Base-by-base conservation (phyloP, 2,888 invertebrate genomes). In the Drosophila suboccidentalis region DNA sequence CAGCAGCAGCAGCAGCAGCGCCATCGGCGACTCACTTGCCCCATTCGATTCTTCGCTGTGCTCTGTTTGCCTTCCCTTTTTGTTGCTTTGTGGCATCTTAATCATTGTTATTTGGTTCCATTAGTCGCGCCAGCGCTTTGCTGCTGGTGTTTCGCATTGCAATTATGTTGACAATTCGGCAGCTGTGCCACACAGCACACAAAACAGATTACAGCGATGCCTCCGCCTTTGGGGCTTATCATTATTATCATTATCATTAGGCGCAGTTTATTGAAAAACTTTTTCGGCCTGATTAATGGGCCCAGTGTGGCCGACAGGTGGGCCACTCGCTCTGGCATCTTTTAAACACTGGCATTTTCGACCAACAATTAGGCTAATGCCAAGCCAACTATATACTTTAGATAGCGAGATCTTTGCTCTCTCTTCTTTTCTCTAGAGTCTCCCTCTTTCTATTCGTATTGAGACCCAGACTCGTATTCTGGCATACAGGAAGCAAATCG, bases 31-130 rank as follows among this genome's bases (percentile, higher is more conserved):
- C 57, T 54, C 67, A 51, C 36, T 34, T 22, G 29, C 29, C 44
- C 55, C 55, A 44, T 57, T 44, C 34, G 22, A 34, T n/a, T 41
- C 5, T 15, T 36, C 13, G 17, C 8, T 13, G 41, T n/a, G n/a
- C 38, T 39, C 38, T 57, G 34, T 43, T 69, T 17, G 41, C 39
- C 55, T 68, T 66, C 73, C 50, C 43, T 36, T 44, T 43, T 51
- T 38, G 5, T 51, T 38, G 34, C n/a, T 44, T 9, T 26, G 54
- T 70, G 78, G 71, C 71, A 67, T 66, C 72, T 86, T 87, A 87
- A 87, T 87, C 89, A 87, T 87, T 87, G 87, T 87, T 87, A 87
- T 87, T 87, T 87, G 71, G 67, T 76, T 73, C 79, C 88, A 88
- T 86, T 88, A 88, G 86, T 59, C 76, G 73, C 73, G 72, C 38